Conservation (phyloP, 2,113 vertebrate genomes). For the Myotis brandtii region DNA sequence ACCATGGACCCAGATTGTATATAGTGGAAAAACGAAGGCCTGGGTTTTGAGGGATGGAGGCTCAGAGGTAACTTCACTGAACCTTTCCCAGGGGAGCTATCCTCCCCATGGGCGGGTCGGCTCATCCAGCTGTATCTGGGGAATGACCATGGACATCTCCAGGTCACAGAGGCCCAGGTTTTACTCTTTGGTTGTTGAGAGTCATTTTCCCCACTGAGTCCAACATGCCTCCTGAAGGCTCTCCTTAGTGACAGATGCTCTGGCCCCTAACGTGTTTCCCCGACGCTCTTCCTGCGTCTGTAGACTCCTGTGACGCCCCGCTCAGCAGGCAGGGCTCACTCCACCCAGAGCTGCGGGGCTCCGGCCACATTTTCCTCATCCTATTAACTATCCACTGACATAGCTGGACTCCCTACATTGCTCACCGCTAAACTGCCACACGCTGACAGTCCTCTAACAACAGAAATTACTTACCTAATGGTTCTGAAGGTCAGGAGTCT, state of each 20-base stretch:
- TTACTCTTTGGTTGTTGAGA: neutral
- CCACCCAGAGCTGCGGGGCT: neutral
- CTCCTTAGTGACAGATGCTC: neutral
- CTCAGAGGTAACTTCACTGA: neutral
- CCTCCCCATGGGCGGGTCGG: neutral
- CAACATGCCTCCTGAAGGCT: neutral
- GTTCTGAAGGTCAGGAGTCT: neutral
- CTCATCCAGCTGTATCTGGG: neutral
- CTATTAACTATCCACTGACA: accelerated
- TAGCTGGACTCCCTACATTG: accelerated
- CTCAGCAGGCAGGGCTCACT: neutral
- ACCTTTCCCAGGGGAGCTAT: neutral
- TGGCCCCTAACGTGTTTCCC: no score
- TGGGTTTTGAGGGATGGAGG: neutral
- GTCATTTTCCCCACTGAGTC: neutral
- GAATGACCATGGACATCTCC: neutral
- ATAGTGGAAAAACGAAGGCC: neutral
- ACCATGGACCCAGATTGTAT: neutral
- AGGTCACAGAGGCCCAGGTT: neutral
- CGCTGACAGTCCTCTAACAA: neutral
- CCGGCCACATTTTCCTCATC: neutral
- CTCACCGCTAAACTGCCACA: neutral
- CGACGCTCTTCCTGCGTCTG: neutral
- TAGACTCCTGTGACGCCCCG: neutral
- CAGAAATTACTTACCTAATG: no score